These are phyloP conservation scores for Mirounga angustirostris DNA, from an alignment of 2,113 vertebrate species.

Conservation along the genomic window DNA sequence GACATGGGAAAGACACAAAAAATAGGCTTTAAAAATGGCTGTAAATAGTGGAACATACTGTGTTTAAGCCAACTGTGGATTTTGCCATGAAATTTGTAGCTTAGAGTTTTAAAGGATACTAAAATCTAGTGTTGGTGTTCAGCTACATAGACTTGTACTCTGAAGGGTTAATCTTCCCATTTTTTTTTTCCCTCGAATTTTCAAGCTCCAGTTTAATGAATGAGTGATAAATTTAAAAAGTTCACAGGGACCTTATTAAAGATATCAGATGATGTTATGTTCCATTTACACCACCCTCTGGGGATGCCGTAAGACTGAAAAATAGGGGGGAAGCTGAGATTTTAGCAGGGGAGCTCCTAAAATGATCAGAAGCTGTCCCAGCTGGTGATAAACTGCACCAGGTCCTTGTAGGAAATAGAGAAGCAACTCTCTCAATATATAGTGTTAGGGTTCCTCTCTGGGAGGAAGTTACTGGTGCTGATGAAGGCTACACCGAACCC, in stretches of 20 bases:
- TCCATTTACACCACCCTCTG: neutral
- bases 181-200: neutral
- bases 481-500: neutral
- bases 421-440: neutral
- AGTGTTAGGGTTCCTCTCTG: neutral
- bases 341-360: neutral
- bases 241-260: neutral
- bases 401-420: neutral
- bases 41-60: neutral
- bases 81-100: neutral
- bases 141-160: neutral
- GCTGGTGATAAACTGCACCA: neutral
- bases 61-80: neutral
- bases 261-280: neutral
- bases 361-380: conserved; percentile 18
- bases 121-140: neutral
- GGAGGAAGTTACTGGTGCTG: neutral
- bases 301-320: neutral
- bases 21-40: neutral
- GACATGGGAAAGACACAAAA: neutral
- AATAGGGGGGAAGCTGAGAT: neutral
- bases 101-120: neutral
- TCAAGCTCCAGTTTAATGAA: neutral
- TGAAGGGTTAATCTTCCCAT: neutral
- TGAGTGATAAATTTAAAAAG: neutral